Base-by-base conservation (phyloP, 2,888 invertebrate genomes). In the Eilema sororculum region DNA sequence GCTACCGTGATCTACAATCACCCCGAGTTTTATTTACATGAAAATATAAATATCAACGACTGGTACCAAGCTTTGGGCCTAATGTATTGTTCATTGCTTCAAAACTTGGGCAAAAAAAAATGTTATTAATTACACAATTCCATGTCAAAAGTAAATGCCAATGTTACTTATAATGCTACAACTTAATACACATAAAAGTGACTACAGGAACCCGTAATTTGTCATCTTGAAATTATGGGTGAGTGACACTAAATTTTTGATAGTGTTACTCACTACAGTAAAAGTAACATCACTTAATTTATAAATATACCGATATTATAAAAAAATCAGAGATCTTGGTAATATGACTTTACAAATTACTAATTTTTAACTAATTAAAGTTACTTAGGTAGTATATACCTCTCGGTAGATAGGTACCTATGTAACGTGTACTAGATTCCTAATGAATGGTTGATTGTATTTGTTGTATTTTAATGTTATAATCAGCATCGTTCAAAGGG, bases 171-270 rank as follows among this genome's bases (percentile, higher is more conserved):
- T 67, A 70, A 65, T 28, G 60, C 70, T 72, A 70, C 16, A 52
- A 25, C 46, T 25, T 74, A 73, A 20, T 62, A 74, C 30, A 65
- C 64, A 70, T 60, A 62, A 61, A 22, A 71, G 69, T 70, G 72
- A 80, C 75, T 75, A 80, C 71, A 52, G 58, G 65, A 75, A 85
- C 85, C 82, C 82, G 80, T 83, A 79, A 75, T 74, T 80, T 79
- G 66, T 74, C 67, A 74, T 75, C 37, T 67, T 73, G 63, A 76
- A 68, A 69, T 68, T 61, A 71, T 41, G 74, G 67, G 46, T 30
- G 41, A 65, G 12, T 73, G 60, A 73, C 63, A 76, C 46, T 52
- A 33, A 25, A 37, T 10, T 28, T 71, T 58, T 24, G 10, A 59
- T 67, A 65, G 30, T n/a, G 20, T 58, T 58, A 58, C 25, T 58